Evolutionary conservation across 2,888 invertebrate species (phyloP), one percentile per base, ranked within the genome.

Genomic region (Cataglyphis cursor): DNA sequence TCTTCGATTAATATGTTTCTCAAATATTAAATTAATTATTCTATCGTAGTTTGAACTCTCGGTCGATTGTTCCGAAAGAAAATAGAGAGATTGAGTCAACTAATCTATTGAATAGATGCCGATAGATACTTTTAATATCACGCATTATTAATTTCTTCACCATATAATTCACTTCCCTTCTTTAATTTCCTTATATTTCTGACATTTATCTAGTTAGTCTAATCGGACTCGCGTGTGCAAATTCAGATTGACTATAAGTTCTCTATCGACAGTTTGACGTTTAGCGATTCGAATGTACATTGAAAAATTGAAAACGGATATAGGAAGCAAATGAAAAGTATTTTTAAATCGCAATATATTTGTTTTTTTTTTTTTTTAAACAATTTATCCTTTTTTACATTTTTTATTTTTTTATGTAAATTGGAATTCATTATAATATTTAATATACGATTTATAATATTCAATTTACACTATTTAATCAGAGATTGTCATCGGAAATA

Each of bases 21-120:
- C 28, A 76, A 41, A 68, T 38, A 35, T 15, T 18, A 18, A 65
- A 65, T 76, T 21, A 21, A 76, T 76, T 68, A 68, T 57, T 68
- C 2, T 38, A 44, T 1, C 12, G 28, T 48, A 41, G 31, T 57
- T 68, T 68, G 28, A 28, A 38, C 51, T 35, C 38, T 15, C 41
- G n/a, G n/a, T 6, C 41, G 41, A 3, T 54, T 28, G 21, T 68
- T 51, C 41, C 3, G 9, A 54, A 51, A 28, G 24, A 44, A 51
- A 66, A 35, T 38, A 38, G 12, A 66, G 15, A 12, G 15, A 41
- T 66, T 3, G 51, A 38, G 9, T 21, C 12, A 28, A 66, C 28
- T 68, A 31, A 75, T 75, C 35, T 18, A 51, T 65, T 64, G 10
- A 41, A n/a, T 31, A 28, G 18, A 64, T 21, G 8, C 28, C 41